Evolutionary conservation across 2,797 vertebrate species (phyloP), one percentile per base, ranked within the genome.

Genomic region (Coilia nasus): DNA sequence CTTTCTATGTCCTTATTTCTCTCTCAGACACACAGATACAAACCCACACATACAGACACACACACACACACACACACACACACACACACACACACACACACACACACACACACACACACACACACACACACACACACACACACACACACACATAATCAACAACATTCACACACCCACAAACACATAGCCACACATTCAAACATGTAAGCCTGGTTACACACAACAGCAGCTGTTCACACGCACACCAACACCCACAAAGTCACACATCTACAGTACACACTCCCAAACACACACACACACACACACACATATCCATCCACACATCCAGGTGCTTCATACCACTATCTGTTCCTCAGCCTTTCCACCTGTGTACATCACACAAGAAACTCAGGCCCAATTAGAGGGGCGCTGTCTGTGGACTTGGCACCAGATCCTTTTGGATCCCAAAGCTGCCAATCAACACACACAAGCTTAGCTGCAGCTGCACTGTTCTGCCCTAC

Each of bases 261-360:
- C 35, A 41, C 35, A 41, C 35, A 41, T 41, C 35, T 41, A 41
- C 35, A 41, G 85, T 85, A 89, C 14, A 67, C 83, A 83, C 86
- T 88, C 80, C 89, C 88, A 88, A 64, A 64, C 81, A 35, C 60
- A 81, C 17, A 10, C 86, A 83, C 23, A 82, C 44, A 64, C 75
- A 46, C 35, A 57, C 83, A 82, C 21, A 46, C 64, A 57, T 35
- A 80, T 19, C 0, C 50, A 80, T 19, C 0, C 47, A 84, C 31
- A 41, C 60, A 64, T 2, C 12, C 25, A 67, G 23, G 28, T 25
- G 31, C 64, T 17, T 14, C 28, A 12, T 28, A 71, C 25, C 14
- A 31, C 31, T 31, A 17, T 28, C 62, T 67, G 10, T 71, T 17
- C 14, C 64, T 17, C 15, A 12, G 64, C 14, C 31, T 6, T 31